phyloP scores from a whole-genome alignment of 1,140 invertebrate species.

The Heterodera schachtii region DNA sequence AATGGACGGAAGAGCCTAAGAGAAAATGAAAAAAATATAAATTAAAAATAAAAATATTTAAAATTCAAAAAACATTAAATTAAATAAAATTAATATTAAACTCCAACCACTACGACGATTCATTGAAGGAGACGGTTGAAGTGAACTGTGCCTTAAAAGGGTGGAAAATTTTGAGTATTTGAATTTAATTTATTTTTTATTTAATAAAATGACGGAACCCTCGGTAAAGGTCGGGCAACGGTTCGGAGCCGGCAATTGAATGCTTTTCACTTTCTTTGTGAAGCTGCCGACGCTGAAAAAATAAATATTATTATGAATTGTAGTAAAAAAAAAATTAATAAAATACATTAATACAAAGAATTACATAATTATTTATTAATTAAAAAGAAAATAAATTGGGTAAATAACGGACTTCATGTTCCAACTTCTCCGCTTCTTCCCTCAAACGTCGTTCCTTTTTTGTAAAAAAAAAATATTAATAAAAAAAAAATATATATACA shows the following conservation, averaged over 20 bases:
- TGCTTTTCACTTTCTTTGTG: conserved; percentile 51
- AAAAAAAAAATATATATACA: too few relatives aligned
- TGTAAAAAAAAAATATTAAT: not conserved
- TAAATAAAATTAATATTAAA: not conserved
- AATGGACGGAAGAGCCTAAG: not conserved
- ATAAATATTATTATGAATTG: not conserved
- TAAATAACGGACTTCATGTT: conserved; percentile 11
- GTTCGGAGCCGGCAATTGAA: conserved; percentile 52
- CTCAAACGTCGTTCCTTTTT: conserved; percentile 11
- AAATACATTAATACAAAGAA: too few relatives aligned
- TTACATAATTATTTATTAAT: not conserved
- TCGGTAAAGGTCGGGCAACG: conserved; percentile 48
- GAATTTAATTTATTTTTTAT: not conserved
- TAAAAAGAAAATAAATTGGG: not conserved
- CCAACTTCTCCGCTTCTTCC: conserved; percentile 23
- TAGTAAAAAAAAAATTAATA: too few relatives aligned
- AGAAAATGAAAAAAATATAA: not conserved
- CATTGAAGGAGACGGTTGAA: not conserved
- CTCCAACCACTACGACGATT: not conserved
- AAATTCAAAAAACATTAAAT: not conserved
- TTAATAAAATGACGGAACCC: conserved; percentile 15
- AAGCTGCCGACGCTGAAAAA: conserved; percentile 32
- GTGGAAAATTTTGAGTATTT: not conserved
- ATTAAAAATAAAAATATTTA: not conserved
- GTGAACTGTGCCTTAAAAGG: not conserved